A percentile compares a stretch with the other conserved stretches of the same genome.
Evolutionary conservation across 2,113 vertebrate species (phyloP).

Genomic region (Tetraodon nigroviridis): DNA sequence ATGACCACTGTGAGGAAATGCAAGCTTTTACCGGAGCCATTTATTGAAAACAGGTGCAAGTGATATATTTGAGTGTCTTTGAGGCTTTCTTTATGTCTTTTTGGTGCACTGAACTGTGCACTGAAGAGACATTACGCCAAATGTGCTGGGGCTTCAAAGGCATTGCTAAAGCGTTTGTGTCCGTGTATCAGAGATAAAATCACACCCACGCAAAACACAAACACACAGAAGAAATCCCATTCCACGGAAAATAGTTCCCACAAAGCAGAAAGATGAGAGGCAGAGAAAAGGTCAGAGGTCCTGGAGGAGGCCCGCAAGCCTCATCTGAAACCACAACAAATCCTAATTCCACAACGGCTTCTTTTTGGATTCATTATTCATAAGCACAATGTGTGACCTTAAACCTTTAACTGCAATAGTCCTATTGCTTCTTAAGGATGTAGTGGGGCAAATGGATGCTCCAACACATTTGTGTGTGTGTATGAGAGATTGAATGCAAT

Average conservation of each 20-base stretch:
- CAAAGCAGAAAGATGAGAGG: neutral
- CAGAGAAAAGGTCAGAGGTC: neutral
- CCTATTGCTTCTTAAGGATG: no score
- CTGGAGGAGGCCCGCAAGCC: neutral
- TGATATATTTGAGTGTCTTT: conserved; percentile 3
- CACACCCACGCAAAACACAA: neutral
- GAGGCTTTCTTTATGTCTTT: conserved; percentile 14
- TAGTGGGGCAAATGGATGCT: no score
- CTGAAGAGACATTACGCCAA: neutral
- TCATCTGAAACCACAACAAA: no score
- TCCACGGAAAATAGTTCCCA: neutral
- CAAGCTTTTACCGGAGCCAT: neutral
- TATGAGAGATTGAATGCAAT: neutral
- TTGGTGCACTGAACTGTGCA: neutral
- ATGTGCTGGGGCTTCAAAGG: neutral
- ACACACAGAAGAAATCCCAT: neutral
- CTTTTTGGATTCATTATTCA: no score
- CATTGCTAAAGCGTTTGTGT: no score
- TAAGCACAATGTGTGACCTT: no score
- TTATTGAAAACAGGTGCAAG: conserved; percentile 10
- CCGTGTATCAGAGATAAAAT: conserved; percentile 4
- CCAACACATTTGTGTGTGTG: neutral
- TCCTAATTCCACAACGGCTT: no score
- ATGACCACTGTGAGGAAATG: no score
- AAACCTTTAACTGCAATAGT: no score